These are phyloP conservation scores for Sebastes melanostomus DNA, from an alignment of 2,797 vertebrate genomes.

Conservation along the genomic window DNA sequence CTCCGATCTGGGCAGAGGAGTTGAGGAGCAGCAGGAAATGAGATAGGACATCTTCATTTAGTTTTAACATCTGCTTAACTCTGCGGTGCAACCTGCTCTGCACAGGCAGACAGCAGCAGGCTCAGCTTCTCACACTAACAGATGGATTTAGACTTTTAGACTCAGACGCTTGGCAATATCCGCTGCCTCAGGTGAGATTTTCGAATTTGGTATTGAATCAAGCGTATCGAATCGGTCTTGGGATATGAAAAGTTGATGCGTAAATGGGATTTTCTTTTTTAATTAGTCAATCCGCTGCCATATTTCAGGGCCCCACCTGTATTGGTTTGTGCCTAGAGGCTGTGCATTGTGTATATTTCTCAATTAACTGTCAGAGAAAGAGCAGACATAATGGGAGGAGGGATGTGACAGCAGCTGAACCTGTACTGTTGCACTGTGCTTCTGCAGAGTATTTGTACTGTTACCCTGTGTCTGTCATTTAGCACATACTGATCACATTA, in stretches of 20 bases:
- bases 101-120: conserved; percentile 45
- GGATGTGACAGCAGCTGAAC: conserved; percentile 30
- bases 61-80: conserved; percentile 61
- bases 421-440: background rate
- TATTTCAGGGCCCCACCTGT: conserved; percentile 47
- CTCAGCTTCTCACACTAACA: conserved; percentile 45
- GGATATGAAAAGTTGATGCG: conserved; percentile 57
- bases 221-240: conserved; percentile 50
- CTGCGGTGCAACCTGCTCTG: conserved; percentile 36
- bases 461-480: background rate
- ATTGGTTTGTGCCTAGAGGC: conserved; percentile 11
- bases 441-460: too few species aligned
- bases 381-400: background rate
- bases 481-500: background rate
- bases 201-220: conserved; percentile 62
- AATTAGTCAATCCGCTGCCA: conserved; percentile 60
- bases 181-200: conserved; percentile 68
- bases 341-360: conserved; percentile 45
- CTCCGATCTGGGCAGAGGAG: conserved; percentile 18
- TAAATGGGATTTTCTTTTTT: conserved; percentile 71
- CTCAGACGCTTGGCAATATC: conserved; percentile 55
- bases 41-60: conserved; percentile 73
- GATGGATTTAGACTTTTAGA: conserved; percentile 65
- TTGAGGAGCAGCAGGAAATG: conserved; percentile 46
- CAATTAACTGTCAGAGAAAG: conserved; percentile 36